These are phyloP conservation scores for Ephialtes manifestator DNA, from an alignment of 2,888 invertebrate species.

Conservation along the genomic window DNA sequence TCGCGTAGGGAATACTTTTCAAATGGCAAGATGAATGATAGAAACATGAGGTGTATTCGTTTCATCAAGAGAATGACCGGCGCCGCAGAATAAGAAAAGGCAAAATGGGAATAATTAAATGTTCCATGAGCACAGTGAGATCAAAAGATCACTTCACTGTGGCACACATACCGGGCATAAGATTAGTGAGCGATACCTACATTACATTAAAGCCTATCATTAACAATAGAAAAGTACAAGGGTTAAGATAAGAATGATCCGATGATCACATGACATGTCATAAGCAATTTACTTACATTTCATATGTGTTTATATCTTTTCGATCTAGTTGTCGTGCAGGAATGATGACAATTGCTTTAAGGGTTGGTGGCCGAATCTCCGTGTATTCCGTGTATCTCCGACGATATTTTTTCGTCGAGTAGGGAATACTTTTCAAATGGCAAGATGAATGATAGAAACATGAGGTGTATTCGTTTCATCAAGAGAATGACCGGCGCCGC, in stretches of 20 bases:
- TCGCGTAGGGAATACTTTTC: neutral
- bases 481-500: neutral
- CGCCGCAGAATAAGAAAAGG: constrained; percentile 22
- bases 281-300: constrained; percentile 32
- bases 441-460: constrained; percentile 35
- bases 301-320: constrained; percentile 24
- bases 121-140: constrained; percentile 44
- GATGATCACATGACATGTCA: too few species aligned
- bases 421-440: neutral
- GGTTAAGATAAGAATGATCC: constrained; percentile 47
- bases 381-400: too few species aligned
- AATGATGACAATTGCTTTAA: neutral
- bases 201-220: constrained; percentile 10
- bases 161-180: constrained; percentile 20
- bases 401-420: too few species aligned
- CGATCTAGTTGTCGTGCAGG: constrained; percentile 9
- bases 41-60: constrained; percentile 29
- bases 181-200: constrained; percentile 18
- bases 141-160: constrained; percentile 57
- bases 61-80: constrained; percentile 8
- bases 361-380: neutral
- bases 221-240: constrained; percentile 25
- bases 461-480: constrained; percentile 34
- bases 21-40: constrained; percentile 26
- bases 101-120: constrained; percentile 63